Base-by-base conservation (phyloP, 1,140 invertebrate genomes). In the Neuroterus valhalla region DNA sequence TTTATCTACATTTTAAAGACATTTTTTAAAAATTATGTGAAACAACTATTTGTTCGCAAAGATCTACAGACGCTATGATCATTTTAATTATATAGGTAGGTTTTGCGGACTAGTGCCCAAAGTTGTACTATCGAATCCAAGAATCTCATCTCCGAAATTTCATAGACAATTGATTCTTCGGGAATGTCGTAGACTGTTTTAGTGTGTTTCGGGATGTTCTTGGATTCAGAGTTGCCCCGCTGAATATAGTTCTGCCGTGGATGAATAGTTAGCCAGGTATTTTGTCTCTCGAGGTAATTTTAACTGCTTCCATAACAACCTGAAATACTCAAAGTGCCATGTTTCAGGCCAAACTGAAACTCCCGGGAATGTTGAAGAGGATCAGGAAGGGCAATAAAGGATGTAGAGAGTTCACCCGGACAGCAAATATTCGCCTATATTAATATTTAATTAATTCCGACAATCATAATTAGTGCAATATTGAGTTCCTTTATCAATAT, bases 321-420 rank as follows among this genome's bases (percentile, higher is more conserved):
- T 62, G 55, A 62, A 62, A 62, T 62, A 62, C 55, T 62, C 55
- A 26, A 15, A 62, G 55, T 62, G 55, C 55, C 55, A 62, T 62
- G 55, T 62, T 62, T 62, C 55, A 62, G 55, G 31, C 55, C 31
- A 31, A 62, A n/a, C 55, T 62, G 55, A 62, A 62, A 62, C 55
- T 62, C 26, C 21, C 1, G 31, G 55, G 26, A 62, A 62, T 31
- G 55, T 62, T 62, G 23, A 62, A 62, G 55, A 8, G 31, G 55
- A 62, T 62, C 55, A 62, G 55, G 26, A 62, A 62, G 55, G 26
- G 23, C 55, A 62, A 62, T 62, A 62, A 31, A 15, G 55, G 55
- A 62, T n/a, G 21, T 62, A 31, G 55, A 62, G 55, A 62, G 31
- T 62, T 62, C n/a, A 62, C 21, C 55, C 23, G 23, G 55, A 31